phyloP scores from a whole-genome alignment of 2,888 invertebrate species.

The Nomada fucata region DNA sequence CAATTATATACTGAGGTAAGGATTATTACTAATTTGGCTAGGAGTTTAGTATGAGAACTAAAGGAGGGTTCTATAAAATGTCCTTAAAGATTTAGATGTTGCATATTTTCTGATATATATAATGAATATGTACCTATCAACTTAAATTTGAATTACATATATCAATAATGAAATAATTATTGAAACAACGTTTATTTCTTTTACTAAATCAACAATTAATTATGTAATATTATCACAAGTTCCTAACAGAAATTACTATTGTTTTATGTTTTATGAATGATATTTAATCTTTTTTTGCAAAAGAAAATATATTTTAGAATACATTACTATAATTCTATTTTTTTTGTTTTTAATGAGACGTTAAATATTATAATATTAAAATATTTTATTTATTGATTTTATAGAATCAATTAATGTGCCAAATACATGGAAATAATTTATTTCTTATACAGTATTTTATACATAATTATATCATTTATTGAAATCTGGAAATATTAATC shows the following conservation, averaged over 20 bases:
- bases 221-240: conserved; percentile 38
- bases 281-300: not conserved
- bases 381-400: not conserved
- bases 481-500: not conserved
- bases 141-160: conserved; percentile 17
- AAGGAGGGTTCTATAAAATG: conserved; percentile 26
- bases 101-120: conserved; percentile 43
- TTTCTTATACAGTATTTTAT: conserved; percentile 6
- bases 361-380: conserved; percentile 8
- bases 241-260: conserved; percentile 38
- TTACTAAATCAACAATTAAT: conserved; percentile 17
- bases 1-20: conserved; percentile 23
- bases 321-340: not conserved
- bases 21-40: conserved; percentile 32
- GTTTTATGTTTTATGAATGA: conserved; percentile 18
- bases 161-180: conserved; percentile 10
- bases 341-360: conserved; percentile 1
- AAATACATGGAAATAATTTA: conserved; percentile 33
- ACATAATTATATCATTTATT: not conserved
- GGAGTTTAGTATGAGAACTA: conserved; percentile 14
- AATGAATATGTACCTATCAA: conserved; percentile 15
- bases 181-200: not conserved
- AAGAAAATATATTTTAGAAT: conserved; percentile 16
- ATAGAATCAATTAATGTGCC: conserved; percentile 39
- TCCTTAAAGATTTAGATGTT: conserved; percentile 34